Base-by-base conservation (phyloP, 2,113 vertebrate genomes). In the Callocephalon fimbriatum region DNA sequence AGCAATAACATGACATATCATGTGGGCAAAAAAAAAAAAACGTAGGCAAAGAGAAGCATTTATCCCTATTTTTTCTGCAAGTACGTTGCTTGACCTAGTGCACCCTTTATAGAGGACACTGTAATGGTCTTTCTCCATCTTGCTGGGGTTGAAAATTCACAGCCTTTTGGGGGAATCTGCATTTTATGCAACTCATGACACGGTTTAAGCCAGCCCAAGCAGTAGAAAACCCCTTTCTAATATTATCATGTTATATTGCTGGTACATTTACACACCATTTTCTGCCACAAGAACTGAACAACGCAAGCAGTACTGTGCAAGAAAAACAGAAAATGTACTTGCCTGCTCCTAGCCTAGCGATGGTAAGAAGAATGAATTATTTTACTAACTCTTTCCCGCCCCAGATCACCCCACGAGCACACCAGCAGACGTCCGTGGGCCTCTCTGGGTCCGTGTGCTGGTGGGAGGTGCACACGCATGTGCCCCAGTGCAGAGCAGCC, bases 361-460 rank as follows among this genome's bases (percentile, higher is more conserved):
- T 0, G 19, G 3, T 6, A 16, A 8, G 59, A 6, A 35, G 5
- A 59, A 12, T 1, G 1, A 3, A 32, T 13, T 0, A 2, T 25
- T 56, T 51, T 20, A 3, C 19, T 1, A 15, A 15, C n/a, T 13
- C 66, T 40, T 21, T 10, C 11, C 21, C 10, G 40, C 68, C 45
- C 17, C 13, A 4, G 0, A 7, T 4, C 2, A 5, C 44, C 48
- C 16, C 53, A 0, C 0, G 26, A n/a, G 62, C 59, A 1, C 1
- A 8, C 22, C 85, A 10, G 56, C 73, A 37, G 45, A 8, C 7
- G 0, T 0, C 48, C 5, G 2, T 0, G 67, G 27, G 37, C 4
- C 31, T 3, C 72, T 20, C 12, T 3, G n/a, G 7, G 7, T 4
- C 4, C 3, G 7, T 2, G 54, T 7, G 17, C 3, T 38, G 76